Conservation (phyloP, 2,797 vertebrate genomes). For the Denticeps clupeoides region DNA sequence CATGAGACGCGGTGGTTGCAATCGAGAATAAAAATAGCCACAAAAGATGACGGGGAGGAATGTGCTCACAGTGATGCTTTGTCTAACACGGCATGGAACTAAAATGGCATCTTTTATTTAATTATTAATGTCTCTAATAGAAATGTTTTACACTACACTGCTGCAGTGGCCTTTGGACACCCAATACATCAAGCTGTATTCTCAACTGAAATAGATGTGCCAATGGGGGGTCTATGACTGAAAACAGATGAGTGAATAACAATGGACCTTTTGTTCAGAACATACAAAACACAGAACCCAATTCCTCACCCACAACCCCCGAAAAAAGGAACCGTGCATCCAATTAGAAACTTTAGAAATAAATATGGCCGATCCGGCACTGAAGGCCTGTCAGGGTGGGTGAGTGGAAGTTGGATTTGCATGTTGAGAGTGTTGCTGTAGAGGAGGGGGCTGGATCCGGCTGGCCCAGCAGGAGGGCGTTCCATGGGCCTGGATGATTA, state of each 20-base stretch:
- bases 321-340: not conserved
- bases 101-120: too few relatives aligned
- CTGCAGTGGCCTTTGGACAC: too few relatives aligned
- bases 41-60: too few relatives aligned
- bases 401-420: constrained; percentile 13
- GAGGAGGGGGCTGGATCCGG: not conserved
- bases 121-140: too few relatives aligned
- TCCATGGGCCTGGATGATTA: constrained; percentile 22
- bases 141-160: too few relatives aligned
- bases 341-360: constrained; percentile 5
- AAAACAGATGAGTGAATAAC: constrained; percentile 34
- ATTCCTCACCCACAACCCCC: constrained; percentile 17
- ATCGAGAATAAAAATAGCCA: too few relatives aligned
- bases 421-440: not conserved
- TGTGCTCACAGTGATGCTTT: too few relatives aligned
- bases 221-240: constrained; percentile 10
- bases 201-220: too few relatives aligned
- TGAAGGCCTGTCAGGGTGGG: constrained; percentile 12
- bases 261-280: constrained; percentile 33
- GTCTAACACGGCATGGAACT: too few relatives aligned
- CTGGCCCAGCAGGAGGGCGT: constrained; percentile 19
- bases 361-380: constrained; percentile 11
- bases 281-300: constrained; percentile 24
- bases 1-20: too few relatives aligned
- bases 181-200: too few relatives aligned